Evolutionary conservation across 2,888 invertebrate genomes (phyloP), one percentile per base, ranked within the genome.

Genomic region (Harpagoxenus sublaevis): DNA sequence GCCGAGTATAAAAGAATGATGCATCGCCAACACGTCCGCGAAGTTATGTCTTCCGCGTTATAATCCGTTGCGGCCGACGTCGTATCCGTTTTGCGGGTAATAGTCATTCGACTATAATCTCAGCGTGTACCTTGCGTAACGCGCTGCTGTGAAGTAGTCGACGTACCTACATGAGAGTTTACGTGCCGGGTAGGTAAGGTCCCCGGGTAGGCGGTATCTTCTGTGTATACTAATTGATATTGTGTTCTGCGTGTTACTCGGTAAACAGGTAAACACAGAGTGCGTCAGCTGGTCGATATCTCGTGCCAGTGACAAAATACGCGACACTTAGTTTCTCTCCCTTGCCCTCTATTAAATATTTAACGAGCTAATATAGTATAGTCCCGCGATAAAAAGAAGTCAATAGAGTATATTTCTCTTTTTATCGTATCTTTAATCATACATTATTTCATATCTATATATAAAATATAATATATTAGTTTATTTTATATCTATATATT

Each of bases 81-180:
- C 70, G 60, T 60, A 81, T 81, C 79, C 79, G 79, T 70, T 71
- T 68, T 81, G 79, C 60, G 71, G 60, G 39, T 48, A 70, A 79
- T 81, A 60, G 70, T 81, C 57, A 60, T 55, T 55, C n/a, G 71
- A 39, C 71, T 81, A 60, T 81, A 81, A 81, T 81, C 79, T 70
- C 79, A 9, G 48, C 68, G 70, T 70, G 39, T 60, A 31, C 12
- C 48, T 79, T 79, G 79, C 79, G 70, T 70, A 81, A 81, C 48
- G 28, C 70, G 48, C 53, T n/a, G 18, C 28, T 45, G 12, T 31
- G 60, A 68, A 23, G 45, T 42, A 60, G 45, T 15, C 48, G 48
- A 28, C 68, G 79, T 51, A 18, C 28, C 39, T 10, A 35, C 35
- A 31, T 15, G n/a, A 78, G 55, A 48, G 70, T 60, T 57, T 48